Evolutionary conservation across 2,113 vertebrate species (phyloP), one percentile per base, ranked within the genome.

Genomic region (Larimichthys crocea): DNA sequence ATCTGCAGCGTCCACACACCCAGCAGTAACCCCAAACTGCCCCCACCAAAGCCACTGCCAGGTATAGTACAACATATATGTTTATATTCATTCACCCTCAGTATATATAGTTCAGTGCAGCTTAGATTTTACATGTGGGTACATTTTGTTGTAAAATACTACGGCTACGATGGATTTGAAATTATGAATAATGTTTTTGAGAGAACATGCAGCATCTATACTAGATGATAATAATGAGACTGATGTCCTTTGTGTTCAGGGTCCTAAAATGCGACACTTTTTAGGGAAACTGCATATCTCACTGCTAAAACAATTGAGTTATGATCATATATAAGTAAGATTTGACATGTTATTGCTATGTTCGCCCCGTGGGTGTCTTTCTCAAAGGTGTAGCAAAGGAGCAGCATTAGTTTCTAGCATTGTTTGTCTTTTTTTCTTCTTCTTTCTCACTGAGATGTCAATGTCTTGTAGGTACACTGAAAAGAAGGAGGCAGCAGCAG

Each of bases 1-100:
- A 96, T 99, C 93, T 99, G 98, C 95, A 99, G 98, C 79, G 97
- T 99, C 79, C 98, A 99, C 91, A 99, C 98, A 46, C 98, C 98
- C 50, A 99, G 97, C 95, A 99, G 96, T 94, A 99, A 99, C 91
- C 98, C 98, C 88, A 99, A 97, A 94, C 94, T 99, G 90, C 97
- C 97, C 74, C 97, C 97, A 82, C 97, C 96, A 77, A 99, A 96
- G 94, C 97, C 97, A 80, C 96, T 99, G 87, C 97, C 97, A 96
- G 98, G 98, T 99, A 86, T 15, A 52, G 31, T 66, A 29, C 56
- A 52, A 49, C 46, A 48, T 56, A 31, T 24, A 22, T n/a, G 9
- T 56, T 20, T 66, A 10, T 20, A 44, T 15, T 49, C 3, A 14
- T 14, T 46, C 12, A 46, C 12, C 44, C 44, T 12, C 44, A 0